Evolutionary conservation across 2,113 vertebrate genomes (phyloP).

Genomic region (Gallinago paraguaiae): DNA sequence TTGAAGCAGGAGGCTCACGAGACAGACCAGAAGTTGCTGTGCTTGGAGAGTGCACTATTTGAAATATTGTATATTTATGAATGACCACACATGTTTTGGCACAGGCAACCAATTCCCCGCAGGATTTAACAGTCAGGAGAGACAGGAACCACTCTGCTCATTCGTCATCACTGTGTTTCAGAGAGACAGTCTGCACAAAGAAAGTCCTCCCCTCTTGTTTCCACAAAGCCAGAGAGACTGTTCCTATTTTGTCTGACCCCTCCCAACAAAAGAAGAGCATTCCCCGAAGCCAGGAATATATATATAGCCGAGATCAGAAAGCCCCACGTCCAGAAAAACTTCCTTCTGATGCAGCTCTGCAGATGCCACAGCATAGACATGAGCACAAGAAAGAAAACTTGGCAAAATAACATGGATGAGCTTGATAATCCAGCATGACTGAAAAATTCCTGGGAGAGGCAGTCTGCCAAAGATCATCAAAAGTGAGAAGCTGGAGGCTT

Average conservation of each 20-base stretch:
- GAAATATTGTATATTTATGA: background rate
- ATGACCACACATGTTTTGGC: background rate
- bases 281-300: background rate
- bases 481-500: slow-evolving; percentile 68
- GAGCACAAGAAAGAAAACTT: slow-evolving; percentile 60
- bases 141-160: background rate
- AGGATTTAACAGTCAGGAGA: background rate
- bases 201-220: slow-evolving; percentile 18
- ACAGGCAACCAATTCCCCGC: background rate
- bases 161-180: background rate
- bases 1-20: background rate
- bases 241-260: slow-evolving; percentile 23
- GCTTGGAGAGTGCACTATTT: background rate
- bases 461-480: slow-evolving; percentile 71
- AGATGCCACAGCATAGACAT: slow-evolving; percentile 63
- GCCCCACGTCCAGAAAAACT: slow-evolving; percentile 43
- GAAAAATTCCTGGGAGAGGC: slow-evolving; percentile 71
- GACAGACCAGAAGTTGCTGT: background rate
- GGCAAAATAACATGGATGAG: slow-evolving; percentile 68
- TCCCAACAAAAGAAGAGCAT: background rate
- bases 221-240: background rate
- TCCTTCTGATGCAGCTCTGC: slow-evolving; percentile 52
- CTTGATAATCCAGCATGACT: slow-evolving; percentile 70
- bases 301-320: slow-evolving; percentile 40
- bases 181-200: background rate